Evolutionary conservation across 2,888 invertebrate species (phyloP), one percentile per base, ranked within the genome.

Genomic region (Epinotia brunnichana): DNA sequence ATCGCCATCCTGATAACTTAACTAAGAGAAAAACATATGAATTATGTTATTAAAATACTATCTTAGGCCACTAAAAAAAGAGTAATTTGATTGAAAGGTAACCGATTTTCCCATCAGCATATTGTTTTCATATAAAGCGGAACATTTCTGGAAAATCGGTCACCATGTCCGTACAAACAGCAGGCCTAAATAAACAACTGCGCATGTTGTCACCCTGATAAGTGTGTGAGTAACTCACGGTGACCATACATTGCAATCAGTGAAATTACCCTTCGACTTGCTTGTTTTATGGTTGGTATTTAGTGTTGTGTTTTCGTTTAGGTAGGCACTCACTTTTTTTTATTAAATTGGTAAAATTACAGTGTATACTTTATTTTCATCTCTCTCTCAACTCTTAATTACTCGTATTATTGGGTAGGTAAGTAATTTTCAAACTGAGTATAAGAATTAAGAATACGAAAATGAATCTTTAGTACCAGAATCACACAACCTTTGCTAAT

Each of bases 181-280:
- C 87, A 86, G 88, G 87, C 91, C 91, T 91, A 91, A 90, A 83
- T 80, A 90, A 91, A 91, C 90, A 90, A 66, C 72, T 76, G 80
- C 78, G 87, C 81, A 87, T 88, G 88, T 89, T 90, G 89, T 87
- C 88, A 86, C 85, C 83, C 85, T 81, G 90, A 91, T 91, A 91
- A 91, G 87, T 89, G 86, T 85, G 83, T 54, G 54, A 60, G 54
- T 78, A 81, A 39, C 10, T 84, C 77, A 81, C 81, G 83, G 84
- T 79, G 83, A 86, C 87, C 81, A 84, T 84, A 85, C 24, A 62
- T 71, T 67, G 62, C 24, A 56, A 63, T 63, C 57, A 73, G 41
- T 51, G 53, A 63, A 63, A 63, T 69, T 68, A 44, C 54, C 17
- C 17, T 35, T 48, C 63, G 48, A 39, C 51, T 39, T 61, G 35